Evolutionary conservation across 2,113 vertebrate genomes (phyloP), one percentile per base, ranked within the genome.

Genomic region (Ictalurus furcatus): DNA sequence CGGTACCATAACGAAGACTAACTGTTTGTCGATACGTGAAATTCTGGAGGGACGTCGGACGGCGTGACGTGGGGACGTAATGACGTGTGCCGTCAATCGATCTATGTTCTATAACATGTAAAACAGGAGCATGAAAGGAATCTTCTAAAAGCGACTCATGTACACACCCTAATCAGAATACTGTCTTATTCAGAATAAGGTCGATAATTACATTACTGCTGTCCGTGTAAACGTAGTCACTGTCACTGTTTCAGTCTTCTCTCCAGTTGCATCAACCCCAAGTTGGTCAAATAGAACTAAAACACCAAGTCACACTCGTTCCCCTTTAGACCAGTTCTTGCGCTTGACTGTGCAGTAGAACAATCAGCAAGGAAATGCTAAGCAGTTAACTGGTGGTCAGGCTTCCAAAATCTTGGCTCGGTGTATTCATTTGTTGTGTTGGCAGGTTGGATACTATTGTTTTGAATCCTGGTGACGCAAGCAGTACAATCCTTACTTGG

Each of bases 321-420:
- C 74, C 23, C 11, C 11, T 28, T 78, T 78, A 78, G 3, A 25
- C 44, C 13, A n/a, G 21, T 40, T 52, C 76, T 54, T 52, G 44
- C 48, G 23, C 34, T 58, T 30, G 7, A 52, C 17, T 30, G 14
- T 17, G 28, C 6, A 6, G 76, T 54, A 56, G 14, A 34, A 58
- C 14, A 58, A 30, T 19, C 28, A 56, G 48, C 14, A 13, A 80
- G 6, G 6, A 61, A 56, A 6, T 56, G n/a, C 6, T 56, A 81
- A 79, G 76, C 54, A 79, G 44, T 54, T 76, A 52, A 79, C 44
- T 79, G 44, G 78, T 58, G 78, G n/a, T 81, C 54, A 23, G 58
- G 56, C 56, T 82, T 59, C 30, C 17, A 13, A 6, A 82, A 21
- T 59, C 17, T 82, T 37, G 80, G 80, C 80, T 37, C 56, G 11